phyloP scores from a whole-genome alignment of 2,888 invertebrate genomes.

The Caenorhabditis doughertyi region DNA sequence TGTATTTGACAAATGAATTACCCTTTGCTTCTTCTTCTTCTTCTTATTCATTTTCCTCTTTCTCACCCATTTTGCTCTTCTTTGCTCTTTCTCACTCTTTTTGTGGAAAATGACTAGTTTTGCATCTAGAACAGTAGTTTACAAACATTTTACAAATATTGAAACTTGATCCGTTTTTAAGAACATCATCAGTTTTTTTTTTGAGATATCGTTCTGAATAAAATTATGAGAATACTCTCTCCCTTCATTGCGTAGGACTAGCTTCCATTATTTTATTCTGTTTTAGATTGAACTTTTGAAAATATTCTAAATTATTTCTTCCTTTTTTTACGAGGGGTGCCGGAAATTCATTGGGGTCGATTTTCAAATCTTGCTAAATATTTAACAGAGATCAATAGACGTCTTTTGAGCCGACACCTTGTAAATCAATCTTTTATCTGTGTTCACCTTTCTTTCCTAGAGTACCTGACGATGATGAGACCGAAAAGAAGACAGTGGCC shows the following conservation, averaged over 20 bases:
- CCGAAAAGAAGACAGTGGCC: slow-evolving; percentile 11
- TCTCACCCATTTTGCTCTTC: neutral
- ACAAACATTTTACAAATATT: neutral
- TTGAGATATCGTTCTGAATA: no score
- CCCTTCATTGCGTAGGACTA: no score
- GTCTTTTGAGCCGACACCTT: slow-evolving; percentile 7
- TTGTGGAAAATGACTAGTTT: neutral
- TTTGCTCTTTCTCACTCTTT: slow-evolving; percentile 5
- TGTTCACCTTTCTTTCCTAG: neutral
- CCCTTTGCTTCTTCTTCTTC: neutral
- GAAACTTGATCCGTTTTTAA: slow-evolving; percentile 3
- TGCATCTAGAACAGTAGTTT: neutral
- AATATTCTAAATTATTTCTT: no score
- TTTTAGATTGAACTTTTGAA: no score
- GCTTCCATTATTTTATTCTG: no score
- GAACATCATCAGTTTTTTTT: neutral
- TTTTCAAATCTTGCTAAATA: no score
- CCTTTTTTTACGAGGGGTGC: no score
- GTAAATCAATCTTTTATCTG: slow-evolving; percentile 8
- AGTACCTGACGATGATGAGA: slow-evolving; percentile 35
- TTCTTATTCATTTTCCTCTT: neutral
- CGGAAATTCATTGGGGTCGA: no score
- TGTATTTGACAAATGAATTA: slow-evolving; percentile 63
- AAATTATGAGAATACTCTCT: neutral
- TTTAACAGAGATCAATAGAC: neutral